These are phyloP conservation scores for Trachops cirrhosus DNA, from an alignment of 2,797 vertebrate species.

Conservation along the genomic window DNA sequence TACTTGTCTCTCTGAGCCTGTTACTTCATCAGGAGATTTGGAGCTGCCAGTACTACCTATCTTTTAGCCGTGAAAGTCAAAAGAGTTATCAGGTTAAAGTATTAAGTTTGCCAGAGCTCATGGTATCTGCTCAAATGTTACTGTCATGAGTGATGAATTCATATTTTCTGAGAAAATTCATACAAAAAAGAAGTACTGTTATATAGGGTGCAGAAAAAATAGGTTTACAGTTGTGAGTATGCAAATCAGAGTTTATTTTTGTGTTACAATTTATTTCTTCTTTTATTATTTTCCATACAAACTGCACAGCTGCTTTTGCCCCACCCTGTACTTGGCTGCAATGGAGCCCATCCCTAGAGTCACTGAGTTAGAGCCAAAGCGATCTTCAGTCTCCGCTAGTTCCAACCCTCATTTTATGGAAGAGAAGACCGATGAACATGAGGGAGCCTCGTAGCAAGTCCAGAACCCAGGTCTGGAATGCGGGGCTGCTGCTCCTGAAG, in stretches of 20 bases:
- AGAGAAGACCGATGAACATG: not conserved
- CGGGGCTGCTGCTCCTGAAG: not conserved
- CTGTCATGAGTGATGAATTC: not conserved
- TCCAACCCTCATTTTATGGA: not conserved
- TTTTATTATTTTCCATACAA: not conserved
- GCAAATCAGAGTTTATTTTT: not conserved
- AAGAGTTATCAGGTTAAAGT: not conserved
- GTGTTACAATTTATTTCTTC: not conserved
- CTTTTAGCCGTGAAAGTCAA: not conserved
- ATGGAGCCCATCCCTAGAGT: not conserved
- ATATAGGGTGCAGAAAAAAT: not conserved
- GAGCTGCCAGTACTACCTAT: not conserved
- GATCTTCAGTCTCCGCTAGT: not conserved
- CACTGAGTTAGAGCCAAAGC: not conserved
- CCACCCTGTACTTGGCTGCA: not conserved
- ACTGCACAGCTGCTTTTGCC: not conserved
- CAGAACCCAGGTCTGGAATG: not conserved
- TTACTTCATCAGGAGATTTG: not conserved
- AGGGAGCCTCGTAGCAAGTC: not conserved
- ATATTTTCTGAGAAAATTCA: constrained; percentile 15
- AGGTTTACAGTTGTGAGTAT: not conserved
- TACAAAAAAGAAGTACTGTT: not conserved
- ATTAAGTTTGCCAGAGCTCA: not conserved
- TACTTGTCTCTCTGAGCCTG: not conserved
- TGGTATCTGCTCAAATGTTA: not conserved